Percentiles rank a stretch among this genome's conserved stretches.
phyloP scores from a whole-genome alignment of 2,797 vertebrate species.

The Acanthornis magna region DNA sequence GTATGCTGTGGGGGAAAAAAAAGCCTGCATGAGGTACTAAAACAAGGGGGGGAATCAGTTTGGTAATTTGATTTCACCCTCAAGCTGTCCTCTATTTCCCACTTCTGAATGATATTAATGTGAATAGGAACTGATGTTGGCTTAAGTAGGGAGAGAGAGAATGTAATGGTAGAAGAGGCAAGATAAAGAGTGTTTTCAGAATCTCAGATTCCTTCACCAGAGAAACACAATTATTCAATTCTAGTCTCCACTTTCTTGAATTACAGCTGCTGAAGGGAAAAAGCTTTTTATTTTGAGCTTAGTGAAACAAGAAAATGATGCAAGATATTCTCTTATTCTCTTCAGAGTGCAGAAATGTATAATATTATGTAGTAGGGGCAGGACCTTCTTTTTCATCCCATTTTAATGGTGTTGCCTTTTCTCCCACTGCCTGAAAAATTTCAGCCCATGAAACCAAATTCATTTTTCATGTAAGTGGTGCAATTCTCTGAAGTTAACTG shows the following conservation, averaged over 20 bases:
- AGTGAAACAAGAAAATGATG: not conserved
- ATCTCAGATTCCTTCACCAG: not conserved
- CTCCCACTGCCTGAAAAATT: not conserved
- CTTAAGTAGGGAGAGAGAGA: not conserved
- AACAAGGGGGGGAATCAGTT: not conserved
- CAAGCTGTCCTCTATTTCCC: not conserved
- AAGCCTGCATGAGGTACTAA: not conserved
- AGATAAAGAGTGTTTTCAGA: not conserved
- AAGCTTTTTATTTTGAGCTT: not conserved
- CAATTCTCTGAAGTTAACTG: not conserved
- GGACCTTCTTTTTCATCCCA: not conserved
- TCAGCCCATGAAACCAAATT: not conserved
- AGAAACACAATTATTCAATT: conserved; percentile 7
- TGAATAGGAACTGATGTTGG: conserved; percentile 11
- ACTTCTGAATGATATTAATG: not conserved
- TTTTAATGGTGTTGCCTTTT: not conserved
- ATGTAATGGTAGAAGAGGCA: not conserved
- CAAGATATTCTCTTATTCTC: not conserved
- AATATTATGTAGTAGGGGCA: not conserved
- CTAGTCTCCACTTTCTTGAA: conserved; percentile 15
- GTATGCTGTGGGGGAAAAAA: not conserved
- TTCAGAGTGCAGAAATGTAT: not conserved
- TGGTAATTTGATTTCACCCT: conserved; percentile 29
- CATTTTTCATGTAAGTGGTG: not conserved
- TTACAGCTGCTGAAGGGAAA: not conserved